A percentile compares a stretch with the other conserved stretches of the same genome.
These are phyloP conservation scores for Ephydatia muelleri DNA, from an alignment of 37 sponge, comb jelly and placozoan species.

Conservation along the genomic window DNA sequence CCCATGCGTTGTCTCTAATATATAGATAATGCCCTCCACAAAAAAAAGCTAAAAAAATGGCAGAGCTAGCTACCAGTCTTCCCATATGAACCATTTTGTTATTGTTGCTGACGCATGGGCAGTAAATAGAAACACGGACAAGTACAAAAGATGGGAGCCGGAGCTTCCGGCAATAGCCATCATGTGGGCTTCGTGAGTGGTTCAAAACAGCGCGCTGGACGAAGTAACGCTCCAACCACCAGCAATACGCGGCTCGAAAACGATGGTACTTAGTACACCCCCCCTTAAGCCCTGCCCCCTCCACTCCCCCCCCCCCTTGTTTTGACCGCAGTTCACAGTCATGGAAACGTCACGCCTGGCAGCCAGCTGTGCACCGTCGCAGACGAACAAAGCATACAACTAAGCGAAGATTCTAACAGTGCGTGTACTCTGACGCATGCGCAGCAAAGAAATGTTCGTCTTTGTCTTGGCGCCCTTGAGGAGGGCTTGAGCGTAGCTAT, in stretches of 20 bases:
- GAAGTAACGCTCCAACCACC: too few species aligned
- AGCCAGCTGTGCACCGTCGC: neutral
- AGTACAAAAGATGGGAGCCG: too few species aligned
- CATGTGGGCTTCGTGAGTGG: too few species aligned
- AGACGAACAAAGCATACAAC: constrained; percentile 1
- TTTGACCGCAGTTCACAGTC: neutral
- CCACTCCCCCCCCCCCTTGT: too few species aligned
- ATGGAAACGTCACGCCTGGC: neutral
- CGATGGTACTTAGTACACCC: too few species aligned
- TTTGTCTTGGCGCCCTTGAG: constrained; percentile 20
- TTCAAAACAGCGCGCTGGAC: too few species aligned
- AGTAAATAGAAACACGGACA: too few species aligned
- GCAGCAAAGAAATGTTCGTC: constrained; percentile 19
- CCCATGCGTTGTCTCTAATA: constrained; percentile 19
- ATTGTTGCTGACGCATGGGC: neutral
- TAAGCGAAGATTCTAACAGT: too few species aligned
- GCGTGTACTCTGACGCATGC: neutral
- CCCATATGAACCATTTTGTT: neutral
- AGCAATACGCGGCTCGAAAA: too few species aligned
- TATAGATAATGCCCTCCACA: constrained; percentile 31
- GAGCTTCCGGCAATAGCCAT: too few species aligned
- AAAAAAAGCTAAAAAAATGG: constrained; percentile 14
- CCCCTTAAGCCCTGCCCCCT: too few species aligned
- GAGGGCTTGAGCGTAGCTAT: constrained; percentile 6
- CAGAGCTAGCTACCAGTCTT: constrained; percentile 12